Evolutionary conservation across 2,888 invertebrate species (phyloP).

Genomic region (Lacanobia wlatinum): DNA sequence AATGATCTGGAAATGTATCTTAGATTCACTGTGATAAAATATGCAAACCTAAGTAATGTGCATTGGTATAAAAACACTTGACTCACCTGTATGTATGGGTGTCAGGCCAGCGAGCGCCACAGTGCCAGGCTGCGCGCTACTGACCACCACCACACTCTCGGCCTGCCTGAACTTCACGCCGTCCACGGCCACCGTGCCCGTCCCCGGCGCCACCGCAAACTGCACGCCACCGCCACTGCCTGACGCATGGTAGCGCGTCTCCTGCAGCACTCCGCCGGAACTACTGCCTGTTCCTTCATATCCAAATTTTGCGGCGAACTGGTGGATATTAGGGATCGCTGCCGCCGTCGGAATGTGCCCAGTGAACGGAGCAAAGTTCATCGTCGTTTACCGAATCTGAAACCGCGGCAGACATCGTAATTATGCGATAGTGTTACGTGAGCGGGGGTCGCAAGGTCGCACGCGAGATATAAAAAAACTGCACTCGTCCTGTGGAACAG

Average conservation of each 20-base stretch:
- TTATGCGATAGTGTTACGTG: constrained; percentile 54
- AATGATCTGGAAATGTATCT: neutral
- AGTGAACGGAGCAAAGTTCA: constrained; percentile 97
- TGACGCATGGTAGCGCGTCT: constrained; percentile 82
- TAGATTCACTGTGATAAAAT: neutral
- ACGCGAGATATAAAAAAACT: constrained; percentile 61
- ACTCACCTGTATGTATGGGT: constrained; percentile 85
- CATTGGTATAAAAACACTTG: constrained; percentile 7
- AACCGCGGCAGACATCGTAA: constrained; percentile 71
- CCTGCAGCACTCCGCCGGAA: constrained; percentile 81
- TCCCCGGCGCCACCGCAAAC: constrained; percentile 80
- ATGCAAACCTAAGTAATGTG: neutral
- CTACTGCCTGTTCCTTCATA: constrained; percentile 83
- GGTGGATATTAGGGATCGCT: constrained; percentile 95
- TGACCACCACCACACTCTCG: constrained; percentile 88
- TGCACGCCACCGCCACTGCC: constrained; percentile 78
- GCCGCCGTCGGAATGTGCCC: constrained; percentile 94
- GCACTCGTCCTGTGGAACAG: constrained; percentile 69
- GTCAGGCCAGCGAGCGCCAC: constrained; percentile 82
- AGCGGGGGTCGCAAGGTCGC: constrained; percentile 54
- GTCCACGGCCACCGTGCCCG: constrained; percentile 78
- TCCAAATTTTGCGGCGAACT: constrained; percentile 94
- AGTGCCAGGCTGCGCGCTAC: constrained; percentile 89
- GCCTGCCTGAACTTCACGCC: constrained; percentile 92
- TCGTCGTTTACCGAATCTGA: constrained; percentile 80